These are phyloP conservation scores for Tipula lateralis DNA, from an alignment of 2,888 invertebrate genomes.

Conservation along the genomic window DNA sequence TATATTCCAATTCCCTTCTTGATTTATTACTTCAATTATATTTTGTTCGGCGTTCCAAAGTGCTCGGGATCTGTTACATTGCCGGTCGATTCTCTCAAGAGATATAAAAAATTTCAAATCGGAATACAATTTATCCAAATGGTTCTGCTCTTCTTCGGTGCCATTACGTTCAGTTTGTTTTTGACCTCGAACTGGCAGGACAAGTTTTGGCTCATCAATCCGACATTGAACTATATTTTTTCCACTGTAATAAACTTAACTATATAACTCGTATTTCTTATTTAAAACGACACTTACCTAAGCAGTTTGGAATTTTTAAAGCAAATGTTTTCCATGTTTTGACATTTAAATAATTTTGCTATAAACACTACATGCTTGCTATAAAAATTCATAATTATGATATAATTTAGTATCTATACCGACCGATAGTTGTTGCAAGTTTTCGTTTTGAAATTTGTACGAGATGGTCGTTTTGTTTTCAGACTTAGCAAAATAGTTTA, in stretches of 20 bases:
- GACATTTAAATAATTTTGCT: not conserved
- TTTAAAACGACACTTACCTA: not conserved
- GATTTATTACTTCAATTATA: not conserved
- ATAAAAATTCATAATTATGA: not conserved
- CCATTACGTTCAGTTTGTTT: not conserved
- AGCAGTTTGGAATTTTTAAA: not conserved
- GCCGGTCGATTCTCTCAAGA: not conserved
- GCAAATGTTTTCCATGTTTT: not conserved
- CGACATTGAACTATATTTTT: not conserved
- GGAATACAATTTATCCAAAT: not conserved
- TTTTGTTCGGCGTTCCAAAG: not conserved
- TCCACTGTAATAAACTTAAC: not conserved
- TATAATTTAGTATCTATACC: not conserved
- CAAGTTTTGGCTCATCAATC: not conserved
- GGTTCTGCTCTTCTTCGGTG: not conserved
- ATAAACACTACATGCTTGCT: no score
- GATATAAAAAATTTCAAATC: slow-evolving; percentile 19
- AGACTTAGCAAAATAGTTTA: no score
- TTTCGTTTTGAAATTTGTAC: not conserved
- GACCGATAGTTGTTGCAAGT: not conserved
- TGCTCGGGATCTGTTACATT: not conserved
- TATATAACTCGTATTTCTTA: not conserved
- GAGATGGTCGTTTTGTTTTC: no score
- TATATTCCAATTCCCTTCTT: slow-evolving; percentile 29
- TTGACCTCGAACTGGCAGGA: not conserved